Evolutionary conservation across 1,140 invertebrate species (phyloP), one percentile per base, ranked within the genome.

Genomic region (Calephelis nemesis): DNA sequence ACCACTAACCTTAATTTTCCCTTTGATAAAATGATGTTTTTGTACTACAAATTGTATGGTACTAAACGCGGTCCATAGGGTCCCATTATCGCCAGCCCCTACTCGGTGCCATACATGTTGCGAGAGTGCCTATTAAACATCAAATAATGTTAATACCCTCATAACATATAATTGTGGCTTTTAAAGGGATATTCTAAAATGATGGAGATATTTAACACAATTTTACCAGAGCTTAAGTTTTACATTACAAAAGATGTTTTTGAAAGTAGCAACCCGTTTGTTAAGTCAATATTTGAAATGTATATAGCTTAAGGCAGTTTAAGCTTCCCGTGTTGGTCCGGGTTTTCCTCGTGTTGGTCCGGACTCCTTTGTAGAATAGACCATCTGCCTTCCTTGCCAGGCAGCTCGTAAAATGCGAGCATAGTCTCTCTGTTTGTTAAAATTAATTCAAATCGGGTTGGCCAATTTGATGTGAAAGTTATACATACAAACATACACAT

Each of bases 21-120:
- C 81, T 68, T 89, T 85, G 9, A 92, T 81, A 40, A 93, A 93
- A 72, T 93, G 92, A 60, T 93, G 92, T 65, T 88, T 83, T 63
- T 92, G 92, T 30, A 93, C 90, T 5, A 92, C 84, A 49, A 93
- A 93, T 65, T 93, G 92, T 15, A 93, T 87, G 10, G 85, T 87
- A 67, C 84, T 86, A 75, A 83, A 90, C 0, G 88, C 83, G 8
- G 85, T 87, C 87, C 85, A 87, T 2, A 83, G 74, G 12, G 80
- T 81, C 13, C 80, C 82, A n/a, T 82, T 82, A 4, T 78, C 73
- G 8, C 79, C 78, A 0, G 81, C 85, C 39, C 84, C 81, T 39
- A 89, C 83, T 9, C 85, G 70, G 58, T 87, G 85, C 76, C 82
- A 81, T 13, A 90, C 83, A 62, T 89, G 85, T 49, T 88, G 83